Evolutionary conservation across 2,113 vertebrate species (phyloP), one percentile per base, ranked within the genome.

Genomic region (Morone saxatilis): DNA sequence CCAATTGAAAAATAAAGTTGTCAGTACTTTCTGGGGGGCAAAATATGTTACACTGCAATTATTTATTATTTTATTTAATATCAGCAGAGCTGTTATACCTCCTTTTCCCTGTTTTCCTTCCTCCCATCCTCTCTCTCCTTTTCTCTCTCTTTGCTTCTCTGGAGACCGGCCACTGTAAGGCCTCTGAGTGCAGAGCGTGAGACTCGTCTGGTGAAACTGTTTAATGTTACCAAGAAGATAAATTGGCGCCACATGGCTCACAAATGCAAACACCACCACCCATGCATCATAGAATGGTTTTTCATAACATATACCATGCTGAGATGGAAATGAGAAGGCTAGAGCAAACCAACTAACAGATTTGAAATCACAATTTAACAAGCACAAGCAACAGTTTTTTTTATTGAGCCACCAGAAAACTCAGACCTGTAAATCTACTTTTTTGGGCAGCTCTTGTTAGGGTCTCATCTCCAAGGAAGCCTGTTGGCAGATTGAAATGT

Each of bases 401-500:
- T 38, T 17, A 25, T 53, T 5, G 16, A 40, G 38, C 4, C 31
- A 11, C 9, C 25, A 74, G 10, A 59, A 51, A 77, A 63, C n/a
- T 53, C 36, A 9, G 48, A 48, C 5, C 17, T 75, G 40, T 74
- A 43, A 22, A 80, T 86, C 67, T 62, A 17, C 54, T 90, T 66
- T 71, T 70, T 83, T 31, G n/a, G 59, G 70, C 40, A 83, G 43
- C 20, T 31, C 31, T 67, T 70, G 59, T 83, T 12, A 16, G 10
- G 53, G 20, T 51, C 74, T 81, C 19, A 59, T 86, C 54, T 74
- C 71, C 70, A 72, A 53, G 54, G 43, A 40, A 38, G 85, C 11
- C 43, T 81, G 71, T 9, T 75, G 71, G 68, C 73, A 83, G 80
- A 90, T 66, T 79, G 71, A 90, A 80, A 76, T 48, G 61, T 77